Percentiles rank a stretch among this genome's conserved stretches.
phyloP scores from a whole-genome alignment of 1,140 invertebrate species.

The Drosophila oshimai region DNA sequence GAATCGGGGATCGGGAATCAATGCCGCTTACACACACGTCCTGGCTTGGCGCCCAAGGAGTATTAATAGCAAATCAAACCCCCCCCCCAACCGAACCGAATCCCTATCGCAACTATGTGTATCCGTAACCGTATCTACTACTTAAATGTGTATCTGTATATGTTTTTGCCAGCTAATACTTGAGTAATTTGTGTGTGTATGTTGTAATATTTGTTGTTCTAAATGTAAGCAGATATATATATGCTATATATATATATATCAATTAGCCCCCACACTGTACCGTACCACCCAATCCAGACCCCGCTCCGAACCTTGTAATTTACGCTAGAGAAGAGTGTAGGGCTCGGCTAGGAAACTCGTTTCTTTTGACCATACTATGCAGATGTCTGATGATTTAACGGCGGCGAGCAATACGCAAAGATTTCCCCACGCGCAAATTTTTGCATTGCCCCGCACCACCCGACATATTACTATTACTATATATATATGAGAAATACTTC shows the following conservation, averaged over 20 bases:
- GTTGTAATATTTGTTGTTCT: constrained; percentile 25
- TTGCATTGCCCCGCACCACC: constrained; percentile 51
- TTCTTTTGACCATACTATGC: constrained; percentile 83
- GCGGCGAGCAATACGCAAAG: constrained; percentile 42
- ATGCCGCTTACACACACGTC: background rate
- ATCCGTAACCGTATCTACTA: constrained; percentile 33
- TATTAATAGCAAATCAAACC: constrained; percentile 19
- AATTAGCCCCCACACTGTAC: background rate
- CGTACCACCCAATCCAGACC: background rate
- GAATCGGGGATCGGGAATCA: too few species aligned
- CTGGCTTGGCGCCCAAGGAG: background rate
- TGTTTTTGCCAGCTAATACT: constrained; percentile 14
- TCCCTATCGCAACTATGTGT: constrained; percentile 11
- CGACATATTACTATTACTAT: too few species aligned
- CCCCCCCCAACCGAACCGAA: constrained; percentile 4
- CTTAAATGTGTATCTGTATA: constrained; percentile 23
- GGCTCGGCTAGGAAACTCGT: constrained; percentile 29
- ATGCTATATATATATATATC: background rate
- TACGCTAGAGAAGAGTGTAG: background rate
- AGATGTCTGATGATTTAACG: constrained; percentile 81
- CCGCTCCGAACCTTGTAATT: background rate
- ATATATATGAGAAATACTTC: constrained; percentile 7
- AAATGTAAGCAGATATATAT: constrained; percentile 2
- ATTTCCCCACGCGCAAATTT: constrained; percentile 37
- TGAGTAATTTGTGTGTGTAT: constrained; percentile 33